A percentile compares a stretch with the other conserved stretches of the same genome.
phyloP scores from a whole-genome alignment of 2,888 invertebrate genomes.

The Synanthedon myopaeformis region DNA sequence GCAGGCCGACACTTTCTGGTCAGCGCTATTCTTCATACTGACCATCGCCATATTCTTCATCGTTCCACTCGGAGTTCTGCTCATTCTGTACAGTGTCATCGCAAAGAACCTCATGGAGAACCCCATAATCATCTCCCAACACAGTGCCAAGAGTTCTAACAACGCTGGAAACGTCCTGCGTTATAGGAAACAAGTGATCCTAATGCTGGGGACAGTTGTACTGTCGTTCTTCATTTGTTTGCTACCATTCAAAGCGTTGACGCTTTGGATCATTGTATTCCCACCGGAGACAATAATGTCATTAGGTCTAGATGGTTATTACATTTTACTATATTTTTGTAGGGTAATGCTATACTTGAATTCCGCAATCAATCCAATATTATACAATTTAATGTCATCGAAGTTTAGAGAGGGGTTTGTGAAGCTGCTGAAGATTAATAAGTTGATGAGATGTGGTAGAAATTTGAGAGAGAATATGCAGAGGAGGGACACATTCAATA shows the following conservation, averaged over 20 bases:
- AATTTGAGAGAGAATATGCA: conserved; percentile 66
- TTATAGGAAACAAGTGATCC: conserved; percentile 84
- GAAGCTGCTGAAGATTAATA: conserved; percentile 69
- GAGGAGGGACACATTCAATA: conserved; percentile 75
- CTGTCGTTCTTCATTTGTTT: conserved; percentile 91
- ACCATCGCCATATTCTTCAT: conserved; percentile 88
- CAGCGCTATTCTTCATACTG: conserved; percentile 82
- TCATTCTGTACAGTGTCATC: conserved; percentile 86
- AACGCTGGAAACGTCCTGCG: conserved; percentile 72
- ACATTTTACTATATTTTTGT: conserved; percentile 85
- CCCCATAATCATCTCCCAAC: conserved; percentile 77
- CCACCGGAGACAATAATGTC: conserved; percentile 75
- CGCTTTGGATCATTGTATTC: conserved; percentile 86
- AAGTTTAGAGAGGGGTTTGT: conserved; percentile 89
- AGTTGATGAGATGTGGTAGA: conserved; percentile 52
- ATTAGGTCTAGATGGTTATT: conserved; percentile 84
- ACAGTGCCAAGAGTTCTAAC: conserved; percentile 52
- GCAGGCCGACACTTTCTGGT: conserved; percentile 82
- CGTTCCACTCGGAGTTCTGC: conserved; percentile 82
- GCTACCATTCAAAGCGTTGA: conserved; percentile 88
- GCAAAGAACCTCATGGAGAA: conserved; percentile 87
- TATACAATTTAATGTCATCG: conserved; percentile 92
- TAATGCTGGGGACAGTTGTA: conserved; percentile 91
- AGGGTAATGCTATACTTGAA: conserved; percentile 90
- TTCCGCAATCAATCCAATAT: conserved; percentile 90